Evolutionary conservation across 2,888 invertebrate species (phyloP).

Genomic region (Caradrina kadenii): DNA sequence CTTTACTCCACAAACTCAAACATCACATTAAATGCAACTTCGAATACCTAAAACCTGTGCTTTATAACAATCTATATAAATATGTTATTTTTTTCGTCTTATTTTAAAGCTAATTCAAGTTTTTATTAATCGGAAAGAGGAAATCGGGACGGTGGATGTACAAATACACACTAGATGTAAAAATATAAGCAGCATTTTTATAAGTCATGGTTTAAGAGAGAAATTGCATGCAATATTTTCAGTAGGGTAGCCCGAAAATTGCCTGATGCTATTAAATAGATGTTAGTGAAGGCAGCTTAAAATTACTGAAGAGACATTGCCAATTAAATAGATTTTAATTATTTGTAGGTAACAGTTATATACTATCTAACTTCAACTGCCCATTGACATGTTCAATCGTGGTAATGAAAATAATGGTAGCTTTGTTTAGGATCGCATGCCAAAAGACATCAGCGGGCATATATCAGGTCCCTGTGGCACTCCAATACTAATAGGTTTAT

Average conservation of each 20-base stretch:
- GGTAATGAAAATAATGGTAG: slow-evolving; percentile 9
- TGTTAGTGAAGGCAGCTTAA: slow-evolving; percentile 47
- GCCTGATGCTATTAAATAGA: slow-evolving; percentile 34
- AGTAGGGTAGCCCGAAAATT: slow-evolving; percentile 51
- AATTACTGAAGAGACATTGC: slow-evolving; percentile 59
- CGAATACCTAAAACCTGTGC: slow-evolving; percentile 89
- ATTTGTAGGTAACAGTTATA: slow-evolving; percentile 38
- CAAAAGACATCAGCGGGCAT: slow-evolving; percentile 56
- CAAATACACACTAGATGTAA: slow-evolving; percentile 81
- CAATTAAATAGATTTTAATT: slow-evolving; percentile 49
- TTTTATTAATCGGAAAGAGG: slow-evolving; percentile 85
- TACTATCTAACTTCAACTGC: slow-evolving; percentile 27
- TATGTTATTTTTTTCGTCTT: slow-evolving; percentile 82
- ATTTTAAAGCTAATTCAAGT: slow-evolving; percentile 88
- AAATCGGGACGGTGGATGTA: slow-evolving; percentile 90
- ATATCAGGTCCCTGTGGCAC: slow-evolving; percentile 69
- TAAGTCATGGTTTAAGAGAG: slow-evolving; percentile 67
- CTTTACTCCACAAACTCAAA: slow-evolving; percentile 47
- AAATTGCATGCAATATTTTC: slow-evolving; percentile 73
- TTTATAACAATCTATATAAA: slow-evolving; percentile 90
- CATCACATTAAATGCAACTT: slow-evolving; percentile 83
- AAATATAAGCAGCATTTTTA: slow-evolving; percentile 81
- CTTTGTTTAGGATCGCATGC: slow-evolving; percentile 31
- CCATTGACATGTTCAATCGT: slow-evolving; percentile 21
- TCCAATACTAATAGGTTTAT: slow-evolving; percentile 46